phyloP scores from a whole-genome alignment of 1,140 invertebrate species.

The Camponotus pennsylvanicus region DNA sequence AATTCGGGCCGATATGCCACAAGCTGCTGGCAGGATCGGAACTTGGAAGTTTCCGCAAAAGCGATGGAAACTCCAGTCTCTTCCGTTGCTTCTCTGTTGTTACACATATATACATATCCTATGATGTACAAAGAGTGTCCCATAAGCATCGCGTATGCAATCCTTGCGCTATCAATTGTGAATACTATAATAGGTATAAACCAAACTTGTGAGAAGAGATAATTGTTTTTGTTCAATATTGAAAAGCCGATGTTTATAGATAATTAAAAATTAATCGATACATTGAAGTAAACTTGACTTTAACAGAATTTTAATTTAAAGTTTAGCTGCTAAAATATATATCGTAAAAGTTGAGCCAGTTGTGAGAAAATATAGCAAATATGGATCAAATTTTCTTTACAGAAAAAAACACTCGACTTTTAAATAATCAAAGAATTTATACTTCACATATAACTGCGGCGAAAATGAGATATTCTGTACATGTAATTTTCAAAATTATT shows the following conservation, averaged over 20 bases:
- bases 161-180: not conserved
- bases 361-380: conserved; percentile 4
- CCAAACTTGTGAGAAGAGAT: not conserved
- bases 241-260: conserved; percentile 13
- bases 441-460: not conserved
- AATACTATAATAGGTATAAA: not conserved
- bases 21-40: conserved; percentile 45
- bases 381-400: conserved; percentile 10
- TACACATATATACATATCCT: not conserved
- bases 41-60: conserved; percentile 47
- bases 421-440: not conserved
- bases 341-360: conserved; percentile 8
- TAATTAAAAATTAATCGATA: conserved; percentile 60
- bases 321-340: conserved; percentile 31
- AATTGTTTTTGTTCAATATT: not conserved
- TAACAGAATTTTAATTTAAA: conserved; percentile 45
- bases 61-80: conserved; percentile 40
- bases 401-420: not conserved
- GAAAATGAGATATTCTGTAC: not conserved
- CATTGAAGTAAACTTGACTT: conserved; percentile 29
- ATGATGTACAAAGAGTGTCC: not conserved
- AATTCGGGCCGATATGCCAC: conserved; percentile 43
- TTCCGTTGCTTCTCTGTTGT: not conserved
- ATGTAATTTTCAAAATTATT: not conserved
- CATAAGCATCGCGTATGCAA: not conserved